Evolutionary conservation across 2,888 invertebrate genomes (phyloP).

Genomic region (Lamellibrachia columna): DNA sequence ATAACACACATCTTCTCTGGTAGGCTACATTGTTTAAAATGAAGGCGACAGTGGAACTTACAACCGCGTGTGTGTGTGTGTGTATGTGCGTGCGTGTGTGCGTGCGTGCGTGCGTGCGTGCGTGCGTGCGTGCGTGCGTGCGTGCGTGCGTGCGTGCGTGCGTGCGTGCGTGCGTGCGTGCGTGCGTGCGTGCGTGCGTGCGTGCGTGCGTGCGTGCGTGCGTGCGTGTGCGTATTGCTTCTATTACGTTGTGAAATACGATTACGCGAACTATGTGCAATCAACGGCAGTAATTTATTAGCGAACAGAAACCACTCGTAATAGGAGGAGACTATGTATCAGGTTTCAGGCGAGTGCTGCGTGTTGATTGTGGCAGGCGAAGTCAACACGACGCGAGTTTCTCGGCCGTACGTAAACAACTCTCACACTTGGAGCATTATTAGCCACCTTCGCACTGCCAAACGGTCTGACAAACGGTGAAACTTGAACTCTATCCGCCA

Average conservation of each 20-base stretch:
- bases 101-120: no score
- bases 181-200: no score
- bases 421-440: neutral
- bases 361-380: neutral
- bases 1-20: neutral
- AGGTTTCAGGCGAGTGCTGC: neutral
- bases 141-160: no score
- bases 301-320: neutral
- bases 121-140: no score
- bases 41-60: neutral
- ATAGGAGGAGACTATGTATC: neutral
- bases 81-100: no score
- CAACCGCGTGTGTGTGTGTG: neutral
- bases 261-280: neutral
- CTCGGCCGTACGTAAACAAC: neutral
- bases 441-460: neutral
- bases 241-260: neutral
- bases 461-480: neutral
- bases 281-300: neutral
- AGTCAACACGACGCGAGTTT: neutral
- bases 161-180: no score
- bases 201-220: no score
- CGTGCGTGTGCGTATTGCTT: neutral
- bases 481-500: neutral
- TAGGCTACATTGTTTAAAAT: neutral